phyloP scores from a whole-genome alignment of 2,797 vertebrate species.

The Dendrocincla fuliginosa region DNA sequence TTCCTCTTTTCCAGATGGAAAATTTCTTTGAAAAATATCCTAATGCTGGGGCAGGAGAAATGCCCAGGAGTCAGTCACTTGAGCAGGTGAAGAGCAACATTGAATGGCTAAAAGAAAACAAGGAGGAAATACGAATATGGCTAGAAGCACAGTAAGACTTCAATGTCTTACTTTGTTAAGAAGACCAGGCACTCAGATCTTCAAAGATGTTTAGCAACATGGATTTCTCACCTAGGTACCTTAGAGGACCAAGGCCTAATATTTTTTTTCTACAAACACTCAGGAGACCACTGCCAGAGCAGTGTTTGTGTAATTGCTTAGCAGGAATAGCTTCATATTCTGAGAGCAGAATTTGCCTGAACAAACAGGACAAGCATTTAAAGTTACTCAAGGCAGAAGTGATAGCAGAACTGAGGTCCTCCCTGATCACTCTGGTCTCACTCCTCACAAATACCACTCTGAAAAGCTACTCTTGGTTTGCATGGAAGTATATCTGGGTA shows the following conservation, averaged over 20 bases:
- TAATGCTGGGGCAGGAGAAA: slow-evolving; percentile 88
- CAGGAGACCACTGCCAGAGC: slow-evolving; percentile 1
- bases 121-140: slow-evolving; percentile 81
- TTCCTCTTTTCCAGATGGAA: slow-evolving; percentile 83
- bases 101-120: slow-evolving; percentile 83
- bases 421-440: not conserved
- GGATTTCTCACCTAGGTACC: not conserved
- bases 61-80: slow-evolving; percentile 85
- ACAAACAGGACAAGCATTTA: not conserved
- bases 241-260: not conserved
- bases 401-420: not conserved
- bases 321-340: not conserved
- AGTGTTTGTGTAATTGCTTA: not conserved
- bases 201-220: not conserved
- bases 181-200: not conserved
- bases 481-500: slow-evolving; percentile 28
- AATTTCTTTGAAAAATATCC: slow-evolving; percentile 88
- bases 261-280: not conserved
- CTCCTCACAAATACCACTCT: not conserved
- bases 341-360: not conserved
- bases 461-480: slow-evolving; percentile 48
- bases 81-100: slow-evolving; percentile 93
- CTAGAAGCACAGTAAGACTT: not conserved
- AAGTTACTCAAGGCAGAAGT: not conserved
- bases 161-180: not conserved